Evolutionary conservation across 2,888 invertebrate species (phyloP), one percentile per base, ranked within the genome.

Genomic region (Abscondita cerata): DNA sequence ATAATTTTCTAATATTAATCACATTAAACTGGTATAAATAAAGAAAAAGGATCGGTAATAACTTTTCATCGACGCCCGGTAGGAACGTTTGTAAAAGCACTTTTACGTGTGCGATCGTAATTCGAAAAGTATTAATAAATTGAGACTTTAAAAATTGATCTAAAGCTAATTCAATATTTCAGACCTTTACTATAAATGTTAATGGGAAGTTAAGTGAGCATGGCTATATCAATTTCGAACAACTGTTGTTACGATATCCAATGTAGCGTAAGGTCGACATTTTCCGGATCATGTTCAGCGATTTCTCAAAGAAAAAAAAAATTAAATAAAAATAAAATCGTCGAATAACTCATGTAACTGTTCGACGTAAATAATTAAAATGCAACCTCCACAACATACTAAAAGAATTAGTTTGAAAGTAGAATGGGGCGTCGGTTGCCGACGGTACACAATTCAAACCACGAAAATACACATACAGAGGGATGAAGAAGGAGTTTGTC

Each of bases 211-310:
- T 47, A 59, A 52, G 47, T 25, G 41, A 57, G 51, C 51, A 33
- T 57, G 18, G 18, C 57, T n/a, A 40, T 46, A 44, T 44, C 58
- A 58, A 52, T 44, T 58, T 40, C 50, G 50, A 20, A 15, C 57
- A 38, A 25, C 50, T 41, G 57, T 19, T 25, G 31, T 25, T n/a
- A 6, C 25, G 13, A 48, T 20, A 20, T 18, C 13, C 8, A 40
- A 13, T 15, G 5, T 40, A 40, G 13, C 15, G 15, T 6, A 44
- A 44, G 1, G 18, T 11, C 44, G 44, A 18, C 44, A 44, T 44
- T 44, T 44, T 44, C 18, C 44, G 44, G 44, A 18, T 41, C 16
- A 6, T 41, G 16, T 41, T n/a, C 38, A n/a, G 4, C 41, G 6
- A 25, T 41, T 41, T 18, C 8, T 41, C 18, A 44, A 41, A 15